Conservation (phyloP, 2,888 invertebrate species). For the Trichopria drosophilae region DNA sequence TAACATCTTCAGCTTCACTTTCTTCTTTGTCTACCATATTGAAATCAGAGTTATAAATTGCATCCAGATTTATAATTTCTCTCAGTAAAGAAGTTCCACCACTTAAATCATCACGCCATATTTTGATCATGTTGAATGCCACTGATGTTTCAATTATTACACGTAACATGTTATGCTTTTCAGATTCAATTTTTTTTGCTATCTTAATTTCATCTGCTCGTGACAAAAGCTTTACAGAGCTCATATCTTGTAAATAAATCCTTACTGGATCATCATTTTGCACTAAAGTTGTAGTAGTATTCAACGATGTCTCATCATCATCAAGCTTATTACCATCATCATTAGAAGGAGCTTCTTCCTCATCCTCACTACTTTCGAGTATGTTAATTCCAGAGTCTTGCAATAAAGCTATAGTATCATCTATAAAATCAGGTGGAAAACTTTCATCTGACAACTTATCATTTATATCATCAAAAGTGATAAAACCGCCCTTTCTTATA, state of each 20-base stretch:
- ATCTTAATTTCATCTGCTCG: constrained; percentile 16
- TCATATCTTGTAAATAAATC: constrained; percentile 22
- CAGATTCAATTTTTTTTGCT: constrained; percentile 20
- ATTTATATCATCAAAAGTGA: constrained; percentile 23
- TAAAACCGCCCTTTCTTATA: constrained; percentile 18
- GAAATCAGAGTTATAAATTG: constrained; percentile 17
- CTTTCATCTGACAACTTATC: constrained; percentile 22
- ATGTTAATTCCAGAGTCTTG: constrained; percentile 21
- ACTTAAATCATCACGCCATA: constrained; percentile 18
- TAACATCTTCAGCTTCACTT: constrained; percentile 14
- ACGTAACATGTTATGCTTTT: constrained; percentile 16
- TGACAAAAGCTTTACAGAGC: constrained; percentile 14
- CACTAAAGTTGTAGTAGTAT: constrained; percentile 21
- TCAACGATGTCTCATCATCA: constrained; percentile 16
- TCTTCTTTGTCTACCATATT: constrained; percentile 21
- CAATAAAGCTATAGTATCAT: constrained; percentile 23
- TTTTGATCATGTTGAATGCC: constrained; percentile 15
- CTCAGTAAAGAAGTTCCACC: constrained; percentile 16
- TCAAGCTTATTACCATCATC: constrained; percentile 21
- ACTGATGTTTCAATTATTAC: constrained; percentile 16
- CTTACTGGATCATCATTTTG: constrained; percentile 22
- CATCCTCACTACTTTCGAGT: constrained; percentile 22
- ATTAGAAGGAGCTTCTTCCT: constrained; percentile 20
- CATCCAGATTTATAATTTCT: constrained; percentile 22
- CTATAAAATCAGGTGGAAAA: constrained; percentile 21